phyloP scores from a whole-genome alignment of 2,797 vertebrate species.

The Sarcoramphus papa region DNA sequence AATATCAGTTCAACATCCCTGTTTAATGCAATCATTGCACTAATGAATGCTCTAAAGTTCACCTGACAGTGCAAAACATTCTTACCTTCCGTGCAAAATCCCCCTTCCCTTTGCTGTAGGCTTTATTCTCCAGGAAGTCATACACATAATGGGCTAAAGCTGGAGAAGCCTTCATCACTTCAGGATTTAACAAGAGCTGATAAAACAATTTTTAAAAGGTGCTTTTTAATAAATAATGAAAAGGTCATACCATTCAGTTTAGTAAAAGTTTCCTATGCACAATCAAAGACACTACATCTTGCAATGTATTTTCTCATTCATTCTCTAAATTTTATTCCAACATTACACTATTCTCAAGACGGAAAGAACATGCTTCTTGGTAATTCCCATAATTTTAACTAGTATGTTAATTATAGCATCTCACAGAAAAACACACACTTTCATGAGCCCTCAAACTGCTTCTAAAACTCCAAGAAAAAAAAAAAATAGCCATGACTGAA shows the following conservation, averaged over 20 bases:
- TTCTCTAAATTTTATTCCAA: neutral
- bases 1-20: neutral
- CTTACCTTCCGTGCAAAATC: constrained; percentile 97
- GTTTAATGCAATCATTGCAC: neutral
- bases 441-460: neutral
- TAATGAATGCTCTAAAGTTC: neutral
- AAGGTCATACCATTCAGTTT: neutral
- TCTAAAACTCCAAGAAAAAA: neutral
- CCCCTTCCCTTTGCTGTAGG: constrained; percentile 96
- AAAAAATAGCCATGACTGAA: neutral
- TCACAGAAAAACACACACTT: neutral
- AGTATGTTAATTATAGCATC: neutral
- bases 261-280: neutral
- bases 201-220: neutral
- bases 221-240: neutral
- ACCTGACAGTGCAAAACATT: neutral
- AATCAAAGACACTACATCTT: neutral
- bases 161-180: constrained; percentile 94
- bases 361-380: neutral
- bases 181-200: constrained; percentile 91
- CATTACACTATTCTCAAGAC: neutral
- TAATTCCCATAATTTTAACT: neutral
- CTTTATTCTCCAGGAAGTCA: constrained; percentile 97
- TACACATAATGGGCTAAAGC: constrained; percentile 85
- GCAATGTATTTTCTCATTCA: neutral